These are phyloP conservation scores for Dendrocincla tyrannina DNA, from an alignment of 2,797 vertebrate species.

Conservation along the genomic window DNA sequence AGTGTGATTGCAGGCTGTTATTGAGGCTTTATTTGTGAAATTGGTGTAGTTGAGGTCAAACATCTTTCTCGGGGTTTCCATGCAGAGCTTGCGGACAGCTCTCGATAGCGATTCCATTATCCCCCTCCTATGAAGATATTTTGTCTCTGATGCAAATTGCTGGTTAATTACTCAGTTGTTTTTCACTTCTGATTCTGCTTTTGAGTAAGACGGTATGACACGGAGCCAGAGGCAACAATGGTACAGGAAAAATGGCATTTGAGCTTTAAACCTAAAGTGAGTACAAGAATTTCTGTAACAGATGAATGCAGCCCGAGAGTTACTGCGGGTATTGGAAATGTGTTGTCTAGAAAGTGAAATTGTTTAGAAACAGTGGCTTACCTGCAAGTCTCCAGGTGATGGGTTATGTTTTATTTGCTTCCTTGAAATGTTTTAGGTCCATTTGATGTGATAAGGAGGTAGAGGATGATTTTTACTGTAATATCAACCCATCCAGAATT, in stretches of 20 bases:
- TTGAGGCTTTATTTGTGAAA: constrained; percentile 74
- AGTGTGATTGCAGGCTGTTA: constrained; percentile 73
- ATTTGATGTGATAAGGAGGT: neutral
- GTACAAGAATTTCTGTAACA: neutral
- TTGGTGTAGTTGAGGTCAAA: constrained; percentile 67
- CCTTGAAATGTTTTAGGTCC: neutral
- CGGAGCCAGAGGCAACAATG: constrained; percentile 30
- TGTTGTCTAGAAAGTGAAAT: neutral
- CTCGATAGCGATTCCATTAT: constrained; percentile 43
- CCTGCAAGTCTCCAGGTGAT: neutral
- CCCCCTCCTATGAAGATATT: constrained; percentile 8
- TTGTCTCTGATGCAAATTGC: constrained; percentile 53
- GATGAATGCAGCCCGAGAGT: neutral
- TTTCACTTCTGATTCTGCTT: constrained; percentile 45
- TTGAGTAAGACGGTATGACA: constrained; percentile 29
- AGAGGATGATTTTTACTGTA: neutral
- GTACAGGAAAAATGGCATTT: neutral
- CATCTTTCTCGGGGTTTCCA: constrained; percentile 42
- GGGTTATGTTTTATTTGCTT: neutral
- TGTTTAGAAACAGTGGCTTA: neutral
- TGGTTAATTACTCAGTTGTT: constrained; percentile 61
- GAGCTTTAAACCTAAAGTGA: neutral
- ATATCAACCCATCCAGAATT: neutral
- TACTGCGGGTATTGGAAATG: neutral
- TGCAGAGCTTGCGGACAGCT: constrained; percentile 37